Base-by-base conservation (phyloP, 30 jellyfish, hydroid and myxozoan genomes). In the Nemopilema nomurai region DNA sequence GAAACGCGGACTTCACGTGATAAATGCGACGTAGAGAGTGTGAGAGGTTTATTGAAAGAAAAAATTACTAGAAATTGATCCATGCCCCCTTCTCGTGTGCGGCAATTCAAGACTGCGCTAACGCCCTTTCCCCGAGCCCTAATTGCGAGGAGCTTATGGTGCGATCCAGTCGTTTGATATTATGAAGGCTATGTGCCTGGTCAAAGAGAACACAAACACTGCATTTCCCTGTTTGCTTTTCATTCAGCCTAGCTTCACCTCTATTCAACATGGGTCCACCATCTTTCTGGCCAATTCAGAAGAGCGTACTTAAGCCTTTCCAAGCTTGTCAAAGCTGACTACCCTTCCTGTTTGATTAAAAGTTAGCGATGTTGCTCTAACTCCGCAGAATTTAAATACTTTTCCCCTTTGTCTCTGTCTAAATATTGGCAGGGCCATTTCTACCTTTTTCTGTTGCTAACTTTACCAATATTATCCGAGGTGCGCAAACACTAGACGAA, bases 401-500 rank as follows among this genome's bases (percentile, higher is more conserved):
- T 41, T 41, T 13, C 13, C 13, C 57, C 57, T 49, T 80, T 68
- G 77, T 25, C 23, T 24, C 66, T 69, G 76, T 71, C 22, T 80
- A 32, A 80, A 80, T 67, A 68, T 80, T 80, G 52, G 71, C 26
- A 63, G 76, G 8, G 51, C 64, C 49, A 66, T 25, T 30, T 20
- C 65, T 33, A 30, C 16, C 82, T 27, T 51, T 30, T 82, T 82
- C 85, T 70, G 78, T 82, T 53, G 71, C 85, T 4, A 69, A 29
- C 72, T 29, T 41, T 51, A 24, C 41, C 77, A 70, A 82, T 82
- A 82, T 82, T 82, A 30, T 82, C 67, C 21, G 79, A 69, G 91
- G 91, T 82, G 91, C 51, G 91, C 84, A 82, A 82, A 82, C 63
- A 82, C 18, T 20, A 51, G 16, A 70, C 49, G 49, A 16, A 64